Evolutionary conservation across 2,888 invertebrate genomes (phyloP).

Genomic region (Melitaea athalia): DNA sequence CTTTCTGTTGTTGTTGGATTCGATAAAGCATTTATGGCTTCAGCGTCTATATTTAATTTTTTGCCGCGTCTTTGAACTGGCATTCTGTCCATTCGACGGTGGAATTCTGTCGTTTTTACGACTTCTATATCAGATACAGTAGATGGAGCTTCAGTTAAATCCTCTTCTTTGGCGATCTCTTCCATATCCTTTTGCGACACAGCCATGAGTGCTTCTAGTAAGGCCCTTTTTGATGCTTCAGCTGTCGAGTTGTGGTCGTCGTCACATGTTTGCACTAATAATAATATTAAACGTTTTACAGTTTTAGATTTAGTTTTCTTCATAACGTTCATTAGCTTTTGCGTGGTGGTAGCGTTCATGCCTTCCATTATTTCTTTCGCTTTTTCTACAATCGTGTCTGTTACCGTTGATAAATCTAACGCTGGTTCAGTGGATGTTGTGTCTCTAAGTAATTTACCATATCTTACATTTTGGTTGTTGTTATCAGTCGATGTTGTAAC

Average conservation of each 20-base stretch:
- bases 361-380: constrained; percentile 90
- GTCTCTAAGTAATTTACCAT: constrained; percentile 64
- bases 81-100: constrained; percentile 55
- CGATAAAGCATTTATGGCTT: constrained; percentile 67
- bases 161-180: constrained; percentile 71
- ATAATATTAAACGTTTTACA: constrained; percentile 86
- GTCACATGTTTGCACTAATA: constrained; percentile 90
- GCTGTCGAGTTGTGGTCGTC: constrained; percentile 87
- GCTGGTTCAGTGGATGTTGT: constrained; percentile 72
- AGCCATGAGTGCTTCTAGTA: constrained; percentile 86
- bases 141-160: constrained; percentile 50
- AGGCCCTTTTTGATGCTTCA: constrained; percentile 86
- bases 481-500: constrained; percentile 53
- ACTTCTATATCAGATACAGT: constrained; percentile 53
- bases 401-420: constrained; percentile 85
- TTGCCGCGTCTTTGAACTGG: constrained; percentile 55
- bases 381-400: constrained; percentile 85
- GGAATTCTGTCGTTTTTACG: constrained; percentile 51
- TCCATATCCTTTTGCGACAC: constrained; percentile 83
- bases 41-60: constrained; percentile 64
- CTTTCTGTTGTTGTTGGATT: constrained; percentile 62
- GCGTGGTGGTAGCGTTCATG: constrained; percentile 88
- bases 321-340: constrained; percentile 90
- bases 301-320: constrained; percentile 90
- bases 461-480: constrained; percentile 56